Evolutionary conservation across 2,888 invertebrate species (phyloP).

Genomic region (Bhutanitis thaidina): DNA sequence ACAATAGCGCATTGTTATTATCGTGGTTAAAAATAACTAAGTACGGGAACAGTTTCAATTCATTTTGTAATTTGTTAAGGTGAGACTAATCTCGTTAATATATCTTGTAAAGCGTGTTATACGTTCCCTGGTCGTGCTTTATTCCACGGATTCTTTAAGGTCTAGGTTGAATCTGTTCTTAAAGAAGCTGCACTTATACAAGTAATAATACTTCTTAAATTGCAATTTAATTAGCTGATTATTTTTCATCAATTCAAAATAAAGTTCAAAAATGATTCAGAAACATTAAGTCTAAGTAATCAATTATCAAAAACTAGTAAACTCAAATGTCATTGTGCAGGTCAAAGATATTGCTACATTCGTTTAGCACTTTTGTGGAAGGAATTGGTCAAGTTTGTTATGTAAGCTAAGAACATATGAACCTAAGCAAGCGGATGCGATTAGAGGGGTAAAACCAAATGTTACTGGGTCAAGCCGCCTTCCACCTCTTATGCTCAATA

Average conservation of each 20-base stretch:
- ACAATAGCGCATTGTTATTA: too few species aligned
- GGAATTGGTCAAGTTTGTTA: constrained; percentile 3
- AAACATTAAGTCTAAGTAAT: too few species aligned
- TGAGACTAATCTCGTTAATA: neutral
- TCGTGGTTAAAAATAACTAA: too few species aligned
- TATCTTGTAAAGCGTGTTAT: constrained; percentile 5
- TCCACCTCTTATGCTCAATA: neutral
- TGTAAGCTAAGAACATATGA: neutral
- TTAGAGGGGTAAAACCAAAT: constrained; percentile 16
- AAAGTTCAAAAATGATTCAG: too few species aligned
- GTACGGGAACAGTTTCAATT: too few species aligned
- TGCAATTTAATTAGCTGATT: too few species aligned
- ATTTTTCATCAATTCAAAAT: too few species aligned
- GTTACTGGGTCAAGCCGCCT: constrained; percentile 16
- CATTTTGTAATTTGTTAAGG: neutral
- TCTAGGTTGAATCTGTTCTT: constrained; percentile 24
- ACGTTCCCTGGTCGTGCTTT: constrained; percentile 8
- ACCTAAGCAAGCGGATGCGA: neutral
- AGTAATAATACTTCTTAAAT: neutral
- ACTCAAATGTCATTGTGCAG: too few species aligned
- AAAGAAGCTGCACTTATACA: constrained; percentile 19
- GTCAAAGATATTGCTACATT: neutral
- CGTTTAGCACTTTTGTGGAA: neutral
- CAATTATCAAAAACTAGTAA: too few species aligned
- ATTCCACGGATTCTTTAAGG: constrained; percentile 24